These are phyloP conservation scores for Alosa alosa DNA, from an alignment of 2,113 vertebrate species.

Conservation along the genomic window DNA sequence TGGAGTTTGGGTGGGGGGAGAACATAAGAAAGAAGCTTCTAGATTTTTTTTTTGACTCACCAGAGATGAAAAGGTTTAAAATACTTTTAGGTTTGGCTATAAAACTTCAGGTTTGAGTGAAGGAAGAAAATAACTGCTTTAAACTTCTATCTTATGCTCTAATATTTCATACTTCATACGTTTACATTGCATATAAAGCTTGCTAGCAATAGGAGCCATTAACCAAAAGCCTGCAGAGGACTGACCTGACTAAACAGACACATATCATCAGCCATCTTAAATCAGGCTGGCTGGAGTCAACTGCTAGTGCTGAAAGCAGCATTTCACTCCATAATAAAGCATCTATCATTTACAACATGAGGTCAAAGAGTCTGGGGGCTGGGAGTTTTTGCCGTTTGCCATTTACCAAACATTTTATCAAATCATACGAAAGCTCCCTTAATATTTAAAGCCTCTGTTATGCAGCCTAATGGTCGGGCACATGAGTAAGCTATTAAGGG, in stretches of 20 bases:
- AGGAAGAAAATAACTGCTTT: not conserved
- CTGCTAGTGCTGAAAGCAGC: constrained; percentile 63
- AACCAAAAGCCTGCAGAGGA: not conserved
- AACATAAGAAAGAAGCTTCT: constrained; percentile 70
- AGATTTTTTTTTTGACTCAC: constrained; percentile 70
- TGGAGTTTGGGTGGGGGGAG: constrained; percentile 6
- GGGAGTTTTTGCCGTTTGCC: constrained; percentile 49
- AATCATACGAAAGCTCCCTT: constrained; percentile 70
- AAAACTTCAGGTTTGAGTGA: not conserved
- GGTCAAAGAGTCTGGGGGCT: constrained; percentile 40
- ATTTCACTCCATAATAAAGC: constrained; percentile 63
- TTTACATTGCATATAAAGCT: not conserved
- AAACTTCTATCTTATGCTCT: not conserved
- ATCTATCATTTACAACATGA: constrained; percentile 64
- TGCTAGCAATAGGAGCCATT: not conserved
- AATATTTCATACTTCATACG: not conserved
- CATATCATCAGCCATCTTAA: constrained; percentile 55
- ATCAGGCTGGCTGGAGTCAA: constrained; percentile 57
- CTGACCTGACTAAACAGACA: not conserved
- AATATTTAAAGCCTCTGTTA: constrained; percentile 72
- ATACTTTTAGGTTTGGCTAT: constrained; percentile 29
- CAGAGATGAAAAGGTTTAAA: constrained; percentile 72
- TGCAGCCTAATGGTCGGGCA: constrained; percentile 66
- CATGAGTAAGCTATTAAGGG: constrained; percentile 71
- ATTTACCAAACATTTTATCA: constrained; percentile 73